Percentiles rank a stretch among this genome's conserved stretches.
Evolutionary conservation across 2,797 vertebrate genomes (phyloP).

Genomic region (Xenopus petersii): DNA sequence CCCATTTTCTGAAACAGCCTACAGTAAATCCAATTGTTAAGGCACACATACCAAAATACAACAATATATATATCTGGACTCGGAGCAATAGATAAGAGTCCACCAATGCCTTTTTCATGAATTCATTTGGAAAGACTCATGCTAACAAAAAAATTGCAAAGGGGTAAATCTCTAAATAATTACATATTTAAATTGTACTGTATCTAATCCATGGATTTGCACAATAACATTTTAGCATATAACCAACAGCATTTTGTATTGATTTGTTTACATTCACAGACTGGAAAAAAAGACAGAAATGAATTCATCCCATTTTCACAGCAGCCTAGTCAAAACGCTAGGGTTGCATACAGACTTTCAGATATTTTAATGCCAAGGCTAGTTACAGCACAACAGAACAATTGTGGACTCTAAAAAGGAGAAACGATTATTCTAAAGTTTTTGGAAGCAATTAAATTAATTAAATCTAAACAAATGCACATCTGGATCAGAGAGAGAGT

Average conservation of each 20-base stretch:
- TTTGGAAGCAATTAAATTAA: constrained; percentile 14
- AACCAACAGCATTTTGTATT: constrained; percentile 6
- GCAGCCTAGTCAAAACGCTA: constrained; percentile 16
- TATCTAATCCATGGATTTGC: constrained; percentile 1
- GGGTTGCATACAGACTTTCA: constrained; percentile 6
- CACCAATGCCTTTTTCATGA: too few species aligned
- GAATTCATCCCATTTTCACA: constrained; percentile 32
- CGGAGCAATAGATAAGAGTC: too few species aligned
- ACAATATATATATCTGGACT: too few species aligned
- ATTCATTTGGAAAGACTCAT: too few species aligned
- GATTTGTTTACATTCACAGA: constrained; percentile 8
- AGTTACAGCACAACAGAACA: constrained; percentile 33
- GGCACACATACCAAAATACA: too few species aligned
- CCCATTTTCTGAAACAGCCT: too few species aligned
- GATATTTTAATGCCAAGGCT: neutral
- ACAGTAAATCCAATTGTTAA: too few species aligned
- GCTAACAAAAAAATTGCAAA: too few species aligned
- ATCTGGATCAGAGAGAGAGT: constrained; percentile 19
- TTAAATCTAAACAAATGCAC: constrained; percentile 40
- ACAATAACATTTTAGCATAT: constrained; percentile 2
- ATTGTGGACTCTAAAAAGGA: neutral
- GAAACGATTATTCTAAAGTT: constrained; percentile 4
- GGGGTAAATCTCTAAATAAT: too few species aligned
- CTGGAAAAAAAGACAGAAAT: neutral
- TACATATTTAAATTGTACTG: neutral